Base-by-base conservation (phyloP, 1,140 invertebrate genomes). In the Drosophila nasuta region DNA sequence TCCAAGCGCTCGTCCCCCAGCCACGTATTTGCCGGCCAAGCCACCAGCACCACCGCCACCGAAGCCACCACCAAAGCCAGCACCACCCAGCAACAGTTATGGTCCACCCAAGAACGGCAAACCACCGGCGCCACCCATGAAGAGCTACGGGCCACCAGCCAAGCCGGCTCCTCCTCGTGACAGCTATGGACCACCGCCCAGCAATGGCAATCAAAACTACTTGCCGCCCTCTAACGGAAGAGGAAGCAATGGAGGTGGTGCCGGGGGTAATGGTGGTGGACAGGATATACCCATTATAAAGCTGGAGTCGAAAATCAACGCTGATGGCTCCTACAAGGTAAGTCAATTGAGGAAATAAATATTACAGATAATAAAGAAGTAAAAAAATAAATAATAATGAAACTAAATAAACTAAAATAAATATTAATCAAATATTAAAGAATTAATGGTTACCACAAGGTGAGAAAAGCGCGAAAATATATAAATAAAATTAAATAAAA, bases 321-420 rank as follows among this genome's bases (percentile, higher is more conserved):
- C 93, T 1, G 95, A 96, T 80, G 95, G 95, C 41, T 94, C 94
- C 1, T 96, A 95, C 91, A 85, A 65, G 81, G 91, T 92, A 64
- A 76, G 59, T 2, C 0, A 10, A 10, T 10, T 0, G 1, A 38
- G 2, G 1, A 10, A 10, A 38, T 38, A 38, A 38, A 38, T 38
- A 35, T 8, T 35, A 10, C n/a, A 30, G 11, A 8, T 46, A n/a
- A 35, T 8, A 10, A 38, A 38, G 1, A 2, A 38, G 2, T 1
- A 33, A 33, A 0, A 33, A 33, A 33, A 33, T 33, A 33, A 20
- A 13, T 1, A 5, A 48, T 13, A 11, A 20, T 25, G 1, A n/a
- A 41, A 33, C 4, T 1, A 10, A n/a, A n/a, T n/a, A n/a, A n/a
- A n/a, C n/a, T n/a, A n/a, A 33, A 33, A 6, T 33, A 33, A 33